A percentile compares a stretch with the other conserved stretches of the same genome.
phyloP scores from a whole-genome alignment of 2,797 vertebrate genomes.

The Antrozous pallidus region DNA sequence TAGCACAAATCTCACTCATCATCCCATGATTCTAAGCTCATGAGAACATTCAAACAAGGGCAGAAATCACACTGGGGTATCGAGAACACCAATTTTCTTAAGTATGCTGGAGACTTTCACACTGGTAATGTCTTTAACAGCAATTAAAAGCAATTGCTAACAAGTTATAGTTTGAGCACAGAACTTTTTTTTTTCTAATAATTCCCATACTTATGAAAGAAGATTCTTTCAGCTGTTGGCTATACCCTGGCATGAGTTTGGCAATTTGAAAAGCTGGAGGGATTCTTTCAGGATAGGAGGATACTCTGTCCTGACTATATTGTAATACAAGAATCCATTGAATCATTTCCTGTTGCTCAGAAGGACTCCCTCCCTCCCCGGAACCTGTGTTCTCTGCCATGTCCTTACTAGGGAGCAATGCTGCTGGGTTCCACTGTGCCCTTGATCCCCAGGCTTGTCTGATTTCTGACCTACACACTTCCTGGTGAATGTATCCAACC shows the following conservation, averaged over 20 bases:
- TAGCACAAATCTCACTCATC: neutral
- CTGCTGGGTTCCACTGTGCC: neutral
- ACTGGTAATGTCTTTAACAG: neutral
- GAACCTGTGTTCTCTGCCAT: no score
- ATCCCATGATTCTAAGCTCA: neutral
- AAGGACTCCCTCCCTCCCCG: neutral
- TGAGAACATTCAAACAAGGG: neutral
- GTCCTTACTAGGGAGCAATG: neutral
- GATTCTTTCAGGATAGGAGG: neutral
- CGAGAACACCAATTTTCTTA: neutral
- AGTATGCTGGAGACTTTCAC: neutral
- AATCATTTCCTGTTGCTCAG: neutral
- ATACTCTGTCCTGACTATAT: neutral
- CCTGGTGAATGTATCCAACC: neutral
- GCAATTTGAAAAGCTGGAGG: neutral
- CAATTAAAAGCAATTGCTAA: neutral
- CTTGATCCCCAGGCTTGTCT: neutral
- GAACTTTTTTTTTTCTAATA: neutral
- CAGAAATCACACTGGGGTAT: neutral
- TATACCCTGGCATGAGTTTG: neutral
- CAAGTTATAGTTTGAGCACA: neutral
- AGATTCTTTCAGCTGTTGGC: neutral
- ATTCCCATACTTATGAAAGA: slow-evolving; percentile 1
- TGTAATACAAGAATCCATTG: neutral
- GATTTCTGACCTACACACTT: neutral